Evolutionary conservation across 2,113 vertebrate species (phyloP).

Genomic region (Psilopsiagon aymara): DNA sequence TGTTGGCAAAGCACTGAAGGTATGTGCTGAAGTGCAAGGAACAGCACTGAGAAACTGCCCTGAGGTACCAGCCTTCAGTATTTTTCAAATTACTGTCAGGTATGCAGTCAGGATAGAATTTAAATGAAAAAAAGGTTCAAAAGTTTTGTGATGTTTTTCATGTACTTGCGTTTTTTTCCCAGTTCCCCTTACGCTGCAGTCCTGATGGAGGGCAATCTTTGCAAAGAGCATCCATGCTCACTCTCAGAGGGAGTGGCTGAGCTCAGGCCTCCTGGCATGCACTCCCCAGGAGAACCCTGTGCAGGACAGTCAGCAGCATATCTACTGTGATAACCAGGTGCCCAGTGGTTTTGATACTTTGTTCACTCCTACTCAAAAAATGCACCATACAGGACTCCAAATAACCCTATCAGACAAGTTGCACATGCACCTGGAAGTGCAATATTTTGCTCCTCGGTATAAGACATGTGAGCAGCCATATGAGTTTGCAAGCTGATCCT

Average conservation of each 20-base stretch:
- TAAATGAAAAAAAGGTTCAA: background rate
- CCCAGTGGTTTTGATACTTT: accelerated
- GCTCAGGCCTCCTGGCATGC: accelerated
- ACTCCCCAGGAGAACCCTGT: accelerated
- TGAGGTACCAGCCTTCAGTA: background rate
- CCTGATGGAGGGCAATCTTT: accelerated
- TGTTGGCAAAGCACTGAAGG: background rate
- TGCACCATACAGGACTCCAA: background rate
- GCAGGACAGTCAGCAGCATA: accelerated
- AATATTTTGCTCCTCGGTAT: background rate
- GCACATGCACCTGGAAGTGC: accelerated
- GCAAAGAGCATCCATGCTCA: accelerated
- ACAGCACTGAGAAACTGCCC: background rate
- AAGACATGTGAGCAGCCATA: background rate
- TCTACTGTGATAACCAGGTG: accelerated
- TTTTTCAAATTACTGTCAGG: background rate
- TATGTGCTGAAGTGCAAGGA: background rate
- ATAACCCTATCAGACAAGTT: background rate
- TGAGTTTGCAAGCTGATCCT: background rate
- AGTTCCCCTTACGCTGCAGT: accelerated
- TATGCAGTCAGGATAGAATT: background rate
- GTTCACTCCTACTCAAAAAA: background rate
- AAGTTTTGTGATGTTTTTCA: accelerated
- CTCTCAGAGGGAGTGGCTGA: accelerated
- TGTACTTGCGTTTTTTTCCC: background rate